Evolutionary conservation across 2,888 invertebrate species (phyloP), one percentile per base, ranked within the genome.

Genomic region (Brenthis hecate): DNA sequence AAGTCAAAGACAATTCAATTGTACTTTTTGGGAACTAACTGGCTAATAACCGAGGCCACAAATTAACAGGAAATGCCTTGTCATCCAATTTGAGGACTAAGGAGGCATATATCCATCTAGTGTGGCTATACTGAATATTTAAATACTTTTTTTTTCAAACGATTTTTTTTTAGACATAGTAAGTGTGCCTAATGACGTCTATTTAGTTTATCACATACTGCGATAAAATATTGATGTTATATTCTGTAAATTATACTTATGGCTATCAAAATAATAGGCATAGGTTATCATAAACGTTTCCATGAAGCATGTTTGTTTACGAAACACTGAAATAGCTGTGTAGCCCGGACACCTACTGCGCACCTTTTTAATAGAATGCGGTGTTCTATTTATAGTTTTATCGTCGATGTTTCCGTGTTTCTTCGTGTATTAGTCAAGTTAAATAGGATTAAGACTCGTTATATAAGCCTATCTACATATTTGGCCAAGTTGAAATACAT

Each of bases 331-430:
- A 72, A 72, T 74, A 71, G 58, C 70, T 51, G 53, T 50, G 56
- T 32, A 65, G 56, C 65, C 61, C 56, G 66, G 60, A 70, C 70
- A 70, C 68, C 70, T 70, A 70, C 68, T 56, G 58, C 71, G 68
- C 62, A 68, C 71, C 71, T 65, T 68, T 65, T 58, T 65, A 68
- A 68, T 65, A 68, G 64, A 64, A 70, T 68, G 68, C 65, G 70
- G 70, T 56, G 62, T n/a, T n/a, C 53, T 70, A 70, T 70, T 65
- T 67, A 64, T 65, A 68, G 50, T 50, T 66, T 60, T 53, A 66
- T 54, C 19, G 66, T 57, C 63, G 55, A 56, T 63, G 66, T 62
- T 62, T 67, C 66, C 61, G 56, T 67, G 61, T 67, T 66, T 28
- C 36, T 61, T 14, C 16, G 36, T 61, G 60, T 36, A 66, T 55